Evolutionary conservation across 2,797 vertebrate genomes (phyloP).

Genomic region (Bovichtus diacanthus): DNA sequence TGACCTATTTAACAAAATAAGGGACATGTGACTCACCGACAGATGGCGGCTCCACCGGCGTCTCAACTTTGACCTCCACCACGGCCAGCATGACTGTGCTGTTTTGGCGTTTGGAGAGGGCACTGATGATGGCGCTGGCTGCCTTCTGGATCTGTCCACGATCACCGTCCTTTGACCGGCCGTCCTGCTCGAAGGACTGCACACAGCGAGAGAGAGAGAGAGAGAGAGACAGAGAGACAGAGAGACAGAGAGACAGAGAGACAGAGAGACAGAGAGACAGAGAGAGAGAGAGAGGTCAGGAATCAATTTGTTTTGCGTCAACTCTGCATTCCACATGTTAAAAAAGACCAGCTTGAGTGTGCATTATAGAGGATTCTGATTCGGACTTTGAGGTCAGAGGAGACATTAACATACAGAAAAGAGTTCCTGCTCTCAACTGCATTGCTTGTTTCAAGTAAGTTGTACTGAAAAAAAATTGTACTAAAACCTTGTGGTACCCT

Average conservation of each 20-base stretch:
- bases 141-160: conserved; percentile 89
- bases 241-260: neutral
- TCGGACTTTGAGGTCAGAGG: neutral
- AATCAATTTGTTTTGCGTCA: neutral
- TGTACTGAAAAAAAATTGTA: neutral
- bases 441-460: neutral
- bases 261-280: neutral
- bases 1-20: neutral
- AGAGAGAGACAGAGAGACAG: neutral
- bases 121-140: conserved; percentile 86
- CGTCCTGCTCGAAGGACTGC: conserved; percentile 90
- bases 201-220: neutral
- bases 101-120: conserved; percentile 92
- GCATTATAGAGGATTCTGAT: too few species aligned
- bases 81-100: conserved; percentile 91
- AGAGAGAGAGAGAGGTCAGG: neutral
- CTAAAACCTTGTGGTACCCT: neutral
- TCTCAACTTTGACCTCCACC: conserved; percentile 94
- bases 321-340: neutral
- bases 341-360: neutral
- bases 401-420: neutral
- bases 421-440: neutral
- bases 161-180: conserved; percentile 81
- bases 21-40: conserved; percentile 69
- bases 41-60: conserved; percentile 76